A percentile compares a stretch with the other conserved stretches of the same genome.
These are phyloP conservation scores for Clytia hemisphaerica DNA, from an alignment of 30 jellyfish, hydroid and myxozoan genomes.

Conservation along the genomic window DNA sequence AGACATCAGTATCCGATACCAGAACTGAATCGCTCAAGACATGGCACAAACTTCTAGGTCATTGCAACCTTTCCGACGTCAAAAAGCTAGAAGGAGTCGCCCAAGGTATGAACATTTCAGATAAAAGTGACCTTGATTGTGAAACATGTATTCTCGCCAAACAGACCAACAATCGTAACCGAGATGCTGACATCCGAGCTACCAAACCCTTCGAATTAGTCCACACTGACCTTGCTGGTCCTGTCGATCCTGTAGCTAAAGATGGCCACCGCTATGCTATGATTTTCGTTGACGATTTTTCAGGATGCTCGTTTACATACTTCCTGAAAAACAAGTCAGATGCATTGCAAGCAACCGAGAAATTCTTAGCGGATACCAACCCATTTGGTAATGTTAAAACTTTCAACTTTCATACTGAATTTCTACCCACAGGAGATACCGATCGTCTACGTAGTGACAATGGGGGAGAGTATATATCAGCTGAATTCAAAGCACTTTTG, in stretches of 20 bases:
- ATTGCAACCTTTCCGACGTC: slow-evolving; percentile 33
- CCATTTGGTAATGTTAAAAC: slow-evolving; percentile 42
- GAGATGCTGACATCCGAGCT: slow-evolving; percentile 30
- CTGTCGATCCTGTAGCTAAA: slow-evolving; percentile 41
- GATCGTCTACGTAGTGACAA: slow-evolving; percentile 24
- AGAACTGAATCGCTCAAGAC: slow-evolving; percentile 14
- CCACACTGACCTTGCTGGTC: slow-evolving; percentile 43
- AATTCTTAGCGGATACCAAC: slow-evolving; percentile 32
- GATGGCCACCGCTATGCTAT: slow-evolving; percentile 47
- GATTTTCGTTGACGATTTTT: slow-evolving; percentile 32
- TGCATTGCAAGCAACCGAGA: slow-evolving; percentile 41
- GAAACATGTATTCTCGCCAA: slow-evolving; percentile 16
- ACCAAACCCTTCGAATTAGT: slow-evolving; percentile 28
- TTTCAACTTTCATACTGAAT: slow-evolving; percentile 17
- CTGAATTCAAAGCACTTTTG: slow-evolving; percentile 9
- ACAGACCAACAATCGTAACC: slow-evolving; percentile 13
- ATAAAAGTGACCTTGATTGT: slow-evolving; percentile 4
- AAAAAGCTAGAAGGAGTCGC: slow-evolving; percentile 25
- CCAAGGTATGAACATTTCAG: slow-evolving; percentile 34
- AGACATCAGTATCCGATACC: slow-evolving; percentile 24
- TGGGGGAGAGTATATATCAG: slow-evolving; percentile 29
- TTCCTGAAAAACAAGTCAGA: slow-evolving; percentile 36
- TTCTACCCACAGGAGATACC: slow-evolving; percentile 11
- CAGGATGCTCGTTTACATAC: slow-evolving; percentile 40
- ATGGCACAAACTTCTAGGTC: slow-evolving; percentile 52